Conservation (phyloP, 2,888 invertebrate species). For the Trypoxylon attenuatum region DNA sequence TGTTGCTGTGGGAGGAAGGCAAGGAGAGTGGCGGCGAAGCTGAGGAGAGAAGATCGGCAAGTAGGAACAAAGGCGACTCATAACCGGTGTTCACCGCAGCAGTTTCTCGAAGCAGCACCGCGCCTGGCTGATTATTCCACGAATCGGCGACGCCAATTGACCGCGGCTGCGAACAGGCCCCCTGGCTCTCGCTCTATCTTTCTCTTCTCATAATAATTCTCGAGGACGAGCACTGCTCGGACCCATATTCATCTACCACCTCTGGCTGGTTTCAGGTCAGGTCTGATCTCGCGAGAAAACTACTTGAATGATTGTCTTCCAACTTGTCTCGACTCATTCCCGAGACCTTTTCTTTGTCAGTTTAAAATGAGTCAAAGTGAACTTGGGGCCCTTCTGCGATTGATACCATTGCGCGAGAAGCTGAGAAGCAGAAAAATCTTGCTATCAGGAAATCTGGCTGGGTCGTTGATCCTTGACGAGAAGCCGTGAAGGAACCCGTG, state of each 20-base stretch:
- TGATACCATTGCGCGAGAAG: too few species aligned
- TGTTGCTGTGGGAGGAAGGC: not conserved
- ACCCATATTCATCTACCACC: too few species aligned
- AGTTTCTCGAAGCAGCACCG: conserved; percentile 39
- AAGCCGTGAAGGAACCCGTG: too few species aligned
- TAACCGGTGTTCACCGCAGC: conserved; percentile 49
- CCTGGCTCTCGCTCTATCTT: not conserved
- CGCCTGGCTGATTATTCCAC: conserved; percentile 37
- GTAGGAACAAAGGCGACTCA: conserved; percentile 58
- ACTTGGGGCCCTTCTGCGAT: too few species aligned
- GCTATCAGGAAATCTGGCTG: not conserved
- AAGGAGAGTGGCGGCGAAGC: not conserved
- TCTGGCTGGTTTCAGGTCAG: too few species aligned
- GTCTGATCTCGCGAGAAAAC: too few species aligned
- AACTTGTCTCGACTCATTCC: too few species aligned
- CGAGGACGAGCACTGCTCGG: too few species aligned
- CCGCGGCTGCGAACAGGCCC: conserved; percentile 1
- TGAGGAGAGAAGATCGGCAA: conserved; percentile 38
- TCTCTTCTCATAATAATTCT: too few species aligned
- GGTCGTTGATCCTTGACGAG: not conserved
- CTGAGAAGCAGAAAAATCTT: not conserved
- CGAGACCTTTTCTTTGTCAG: too few species aligned
- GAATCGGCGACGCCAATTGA: conserved; percentile 39
- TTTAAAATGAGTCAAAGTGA: too few species aligned
- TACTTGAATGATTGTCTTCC: too few species aligned